Base-by-base conservation (phyloP, 2,888 invertebrate species). In the Mesoligia furuncula region DNA sequence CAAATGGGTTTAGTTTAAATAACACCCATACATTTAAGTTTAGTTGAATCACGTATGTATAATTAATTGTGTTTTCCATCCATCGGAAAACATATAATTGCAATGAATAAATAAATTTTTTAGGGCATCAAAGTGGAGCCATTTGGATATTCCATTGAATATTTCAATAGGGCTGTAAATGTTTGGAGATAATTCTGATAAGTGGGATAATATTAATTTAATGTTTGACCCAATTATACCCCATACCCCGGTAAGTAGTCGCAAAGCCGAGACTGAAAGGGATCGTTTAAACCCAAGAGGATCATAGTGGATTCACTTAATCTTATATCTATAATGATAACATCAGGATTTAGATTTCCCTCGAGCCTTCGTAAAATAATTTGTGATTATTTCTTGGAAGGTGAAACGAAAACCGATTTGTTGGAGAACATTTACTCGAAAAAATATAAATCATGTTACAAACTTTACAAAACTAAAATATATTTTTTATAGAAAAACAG, bases 331-430 rank as follows among this genome's bases (percentile, higher is more conserved):
- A 48, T 48, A 20, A 13, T n/a, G 66, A 65, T n/a, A 62, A 27
- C 11, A 71, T 57, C 45, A 20, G 27, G 39, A 39, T 61, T 51
- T 45, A 27, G 70, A 81, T 81, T 80, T 80, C 81, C 71, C 77
- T 36, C n/a, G 67, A 71, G 80, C 8, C 13, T 69, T 24, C 17
- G 36, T 27, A 51, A 36, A 65, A 59, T 64, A 57, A 61, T 45
- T 20, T 27, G n/a, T 17, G 7, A 4, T 57, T 61, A 8, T 36
- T 67, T 66, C 20, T 61, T 24, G 8, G 24, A 27, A 67, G 5
- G 20, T 24, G 20, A 57, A 48, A 67, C 6, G 1, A 27, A 27
- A 31, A 45, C 15, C 20, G 27, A 27, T 45, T 39, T 48, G 8
- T 57, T 27, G 11, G 6, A 59, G 15, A 64, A 31, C 15, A 42